Percentiles rank a stretch among this genome's conserved stretches.
Conservation (phyloP, 2,888 invertebrate genomes). For the Catocala sponsa region DNA sequence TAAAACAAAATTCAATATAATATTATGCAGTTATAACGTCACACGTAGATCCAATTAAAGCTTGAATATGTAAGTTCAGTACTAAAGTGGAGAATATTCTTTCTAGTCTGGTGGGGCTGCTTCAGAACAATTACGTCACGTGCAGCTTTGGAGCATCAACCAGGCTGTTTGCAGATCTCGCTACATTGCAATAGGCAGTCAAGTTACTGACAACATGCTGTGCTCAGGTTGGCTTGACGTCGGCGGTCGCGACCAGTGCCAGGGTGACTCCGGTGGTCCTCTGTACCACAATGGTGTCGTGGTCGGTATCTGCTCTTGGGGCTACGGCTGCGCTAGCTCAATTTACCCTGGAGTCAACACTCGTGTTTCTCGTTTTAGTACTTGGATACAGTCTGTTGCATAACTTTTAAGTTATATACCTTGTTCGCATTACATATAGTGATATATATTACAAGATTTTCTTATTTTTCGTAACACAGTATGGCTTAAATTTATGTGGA, state of each 20-base stretch:
- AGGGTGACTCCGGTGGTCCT: slow-evolving; percentile 64
- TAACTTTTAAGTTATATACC: slow-evolving; percentile 29
- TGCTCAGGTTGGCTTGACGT: slow-evolving; percentile 65
- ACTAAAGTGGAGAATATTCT: not conserved
- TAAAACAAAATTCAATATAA: too few species aligned
- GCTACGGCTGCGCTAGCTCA: slow-evolving; percentile 47
- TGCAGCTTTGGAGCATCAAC: slow-evolving; percentile 59
- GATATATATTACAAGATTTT: too few species aligned
- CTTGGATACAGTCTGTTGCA: slow-evolving; percentile 54
- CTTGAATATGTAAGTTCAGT: not conserved
- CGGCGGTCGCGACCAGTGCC: slow-evolving; percentile 64
- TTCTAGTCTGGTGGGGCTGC: slow-evolving; percentile 20
- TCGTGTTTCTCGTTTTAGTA: slow-evolving; percentile 54
- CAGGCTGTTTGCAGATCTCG: slow-evolving; percentile 46
- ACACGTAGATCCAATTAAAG: too few species aligned
- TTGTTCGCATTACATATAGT: not conserved
- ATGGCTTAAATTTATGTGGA: too few species aligned
- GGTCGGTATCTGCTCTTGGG: slow-evolving; percentile 56
- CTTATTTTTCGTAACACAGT: not conserved
- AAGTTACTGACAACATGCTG: slow-evolving; percentile 62
- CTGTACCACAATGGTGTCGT: slow-evolving; percentile 58
- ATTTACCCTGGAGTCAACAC: slow-evolving; percentile 56
- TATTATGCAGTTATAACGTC: too few species aligned
- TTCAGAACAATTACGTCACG: slow-evolving; percentile 54
- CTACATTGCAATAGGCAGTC: slow-evolving; percentile 20